Evolutionary conservation across 1,140 invertebrate genomes (phyloP).

Genomic region (Brachystomella parvula): DNA sequence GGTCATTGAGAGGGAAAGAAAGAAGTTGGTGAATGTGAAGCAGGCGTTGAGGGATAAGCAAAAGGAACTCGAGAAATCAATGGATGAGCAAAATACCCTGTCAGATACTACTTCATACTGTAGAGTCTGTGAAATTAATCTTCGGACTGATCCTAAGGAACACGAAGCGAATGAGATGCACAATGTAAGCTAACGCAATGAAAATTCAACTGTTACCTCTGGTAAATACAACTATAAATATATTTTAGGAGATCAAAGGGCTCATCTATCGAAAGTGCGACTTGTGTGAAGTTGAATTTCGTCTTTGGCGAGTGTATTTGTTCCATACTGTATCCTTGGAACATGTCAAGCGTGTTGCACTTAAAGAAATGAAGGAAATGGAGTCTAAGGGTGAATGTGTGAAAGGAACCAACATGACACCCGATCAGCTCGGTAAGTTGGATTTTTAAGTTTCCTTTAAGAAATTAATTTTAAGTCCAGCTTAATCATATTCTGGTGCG

Average conservation of each 20-base stretch:
- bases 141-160: constrained; percentile 35
- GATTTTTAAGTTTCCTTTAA: constrained; percentile 11
- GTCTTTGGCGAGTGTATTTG: constrained; percentile 37
- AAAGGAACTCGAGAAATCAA: constrained; percentile 30
- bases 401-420: constrained; percentile 33
- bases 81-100: constrained; percentile 26
- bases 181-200: constrained; percentile 25
- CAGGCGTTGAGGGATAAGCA: constrained; percentile 31
- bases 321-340: constrained; percentile 35
- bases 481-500: background rate
- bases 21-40: constrained; percentile 20
- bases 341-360: constrained; percentile 35
- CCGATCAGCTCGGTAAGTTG: constrained; percentile 30
- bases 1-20: constrained; percentile 27
- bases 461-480: background rate
- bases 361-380: constrained; percentile 29
- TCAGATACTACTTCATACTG: constrained; percentile 35
- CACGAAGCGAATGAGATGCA: constrained; percentile 35
- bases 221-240: background rate
- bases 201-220: background rate
- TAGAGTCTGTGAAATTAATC: constrained; percentile 36
- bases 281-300: constrained; percentile 34
- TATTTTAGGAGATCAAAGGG: constrained; percentile 32
- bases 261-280: constrained; percentile 33
- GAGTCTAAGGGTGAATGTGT: constrained; percentile 29